These are phyloP conservation scores for Tychaedon coryphoeus DNA, from an alignment of 2,113 vertebrate species.

Conservation along the genomic window DNA sequence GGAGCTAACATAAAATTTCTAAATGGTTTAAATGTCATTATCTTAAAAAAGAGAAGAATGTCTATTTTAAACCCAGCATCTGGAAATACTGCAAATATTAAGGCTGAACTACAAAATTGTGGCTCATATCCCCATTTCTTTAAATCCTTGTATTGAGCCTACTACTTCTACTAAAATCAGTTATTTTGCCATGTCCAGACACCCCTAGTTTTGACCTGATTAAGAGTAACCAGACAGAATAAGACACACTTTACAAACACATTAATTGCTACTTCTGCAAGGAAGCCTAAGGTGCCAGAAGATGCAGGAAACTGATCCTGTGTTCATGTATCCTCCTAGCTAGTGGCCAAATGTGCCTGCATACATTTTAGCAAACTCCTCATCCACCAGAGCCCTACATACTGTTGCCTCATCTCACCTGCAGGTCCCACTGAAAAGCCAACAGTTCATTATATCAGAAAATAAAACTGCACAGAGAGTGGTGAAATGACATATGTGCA, in stretches of 20 bases:
- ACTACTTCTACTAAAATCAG: background rate
- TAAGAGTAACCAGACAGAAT: background rate
- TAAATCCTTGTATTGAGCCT: background rate
- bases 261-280: background rate
- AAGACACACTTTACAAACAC: background rate
- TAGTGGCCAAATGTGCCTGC: background rate
- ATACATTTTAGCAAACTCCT: background rate
- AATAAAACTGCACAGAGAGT: background rate
- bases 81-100: background rate
- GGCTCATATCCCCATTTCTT: background rate
- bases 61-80: background rate
- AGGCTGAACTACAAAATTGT: background rate
- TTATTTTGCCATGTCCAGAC: background rate
- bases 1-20: background rate
- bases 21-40: background rate
- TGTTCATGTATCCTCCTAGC: background rate
- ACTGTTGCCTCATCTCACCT: background rate
- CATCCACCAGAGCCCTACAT: background rate
- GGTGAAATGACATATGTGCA: background rate
- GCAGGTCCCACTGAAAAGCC: background rate
- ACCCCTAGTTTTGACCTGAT: background rate
- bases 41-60: background rate
- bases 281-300: background rate
- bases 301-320: background rate
- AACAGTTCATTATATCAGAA: background rate